Evolutionary conservation across 1,140 invertebrate genomes (phyloP).

Genomic region (Leptestheria dahalacensis): DNA sequence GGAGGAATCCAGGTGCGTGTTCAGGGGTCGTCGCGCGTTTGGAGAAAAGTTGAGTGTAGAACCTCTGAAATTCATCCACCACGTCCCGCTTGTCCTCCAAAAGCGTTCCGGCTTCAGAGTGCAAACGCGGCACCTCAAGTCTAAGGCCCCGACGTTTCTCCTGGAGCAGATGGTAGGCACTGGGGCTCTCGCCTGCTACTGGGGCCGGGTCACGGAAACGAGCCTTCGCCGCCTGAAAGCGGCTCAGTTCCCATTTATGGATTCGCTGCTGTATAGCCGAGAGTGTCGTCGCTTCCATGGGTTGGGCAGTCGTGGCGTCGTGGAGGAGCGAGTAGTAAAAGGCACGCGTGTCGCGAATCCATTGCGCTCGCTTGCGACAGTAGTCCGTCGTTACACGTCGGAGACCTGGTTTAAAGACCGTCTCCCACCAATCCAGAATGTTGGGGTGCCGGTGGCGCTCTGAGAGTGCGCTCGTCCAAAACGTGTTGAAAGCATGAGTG

Average conservation of each 20-base stretch:
- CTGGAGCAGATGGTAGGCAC: neutral
- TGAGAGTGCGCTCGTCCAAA: neutral
- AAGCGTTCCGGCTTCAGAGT: too few species aligned
- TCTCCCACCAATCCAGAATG: neutral
- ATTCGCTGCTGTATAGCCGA: neutral
- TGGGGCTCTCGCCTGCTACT: neutral
- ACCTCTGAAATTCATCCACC: too few species aligned
- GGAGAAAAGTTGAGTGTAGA: neutral
- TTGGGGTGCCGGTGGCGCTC: neutral
- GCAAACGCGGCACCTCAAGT: too few species aligned
- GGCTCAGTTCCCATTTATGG: neutral
- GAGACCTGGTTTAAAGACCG: neutral
- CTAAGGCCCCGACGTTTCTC: neutral
- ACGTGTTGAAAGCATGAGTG: neutral
- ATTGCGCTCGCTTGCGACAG: neutral
- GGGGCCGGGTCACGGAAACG: neutral
- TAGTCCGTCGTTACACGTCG: neutral
- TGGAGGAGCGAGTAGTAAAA: neutral
- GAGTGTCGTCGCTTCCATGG: neutral
- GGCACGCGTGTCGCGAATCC: neutral
- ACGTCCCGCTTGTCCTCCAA: too few species aligned
- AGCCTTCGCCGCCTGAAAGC: neutral
- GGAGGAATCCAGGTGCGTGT: neutral
- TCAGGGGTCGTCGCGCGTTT: neutral
- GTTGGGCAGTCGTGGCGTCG: neutral